Percentiles rank a stretch among this genome's conserved stretches.
Conservation (phyloP, 2,797 vertebrate genomes). For the Rhynchonycteris naso region DNA sequence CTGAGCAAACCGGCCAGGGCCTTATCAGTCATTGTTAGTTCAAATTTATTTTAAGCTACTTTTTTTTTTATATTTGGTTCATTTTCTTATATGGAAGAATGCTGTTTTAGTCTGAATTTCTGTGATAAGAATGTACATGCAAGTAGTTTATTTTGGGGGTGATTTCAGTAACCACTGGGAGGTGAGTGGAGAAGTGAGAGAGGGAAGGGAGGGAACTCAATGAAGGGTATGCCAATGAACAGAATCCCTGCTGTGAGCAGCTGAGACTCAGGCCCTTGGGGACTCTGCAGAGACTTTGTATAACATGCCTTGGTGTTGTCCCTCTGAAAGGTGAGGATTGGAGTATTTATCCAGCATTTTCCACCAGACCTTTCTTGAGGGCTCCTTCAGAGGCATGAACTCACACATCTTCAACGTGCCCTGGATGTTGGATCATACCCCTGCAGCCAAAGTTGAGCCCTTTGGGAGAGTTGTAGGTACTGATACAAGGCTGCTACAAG, state of each 20-base stretch:
- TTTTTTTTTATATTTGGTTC: conserved; percentile 3
- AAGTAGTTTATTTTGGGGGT: not conserved
- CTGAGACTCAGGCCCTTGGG: not conserved
- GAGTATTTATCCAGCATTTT: not conserved
- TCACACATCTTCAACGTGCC: not conserved
- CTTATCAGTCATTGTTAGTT: not conserved
- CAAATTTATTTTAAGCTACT: not conserved
- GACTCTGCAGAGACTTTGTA: not conserved
- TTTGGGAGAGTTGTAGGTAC: not conserved
- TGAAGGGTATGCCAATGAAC: not conserved
- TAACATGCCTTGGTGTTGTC: not conserved
- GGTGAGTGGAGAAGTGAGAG: not conserved
- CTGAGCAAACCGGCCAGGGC: too few species aligned
- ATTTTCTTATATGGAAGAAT: conserved; percentile 26
- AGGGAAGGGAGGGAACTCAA: not conserved
- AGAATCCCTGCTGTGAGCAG: not conserved
- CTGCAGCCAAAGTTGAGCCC: not conserved
- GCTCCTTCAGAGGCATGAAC: not conserved
- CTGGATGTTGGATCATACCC: not conserved
- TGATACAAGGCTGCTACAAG: not conserved
- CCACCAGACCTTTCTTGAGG: not conserved
- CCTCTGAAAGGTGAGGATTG: not conserved
- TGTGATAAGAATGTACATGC: not conserved
- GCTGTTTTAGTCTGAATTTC: not conserved
- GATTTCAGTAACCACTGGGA: not conserved